Conservation (phyloP, 2,888 invertebrate genomes). For the Allophyes oxyacanthae region DNA sequence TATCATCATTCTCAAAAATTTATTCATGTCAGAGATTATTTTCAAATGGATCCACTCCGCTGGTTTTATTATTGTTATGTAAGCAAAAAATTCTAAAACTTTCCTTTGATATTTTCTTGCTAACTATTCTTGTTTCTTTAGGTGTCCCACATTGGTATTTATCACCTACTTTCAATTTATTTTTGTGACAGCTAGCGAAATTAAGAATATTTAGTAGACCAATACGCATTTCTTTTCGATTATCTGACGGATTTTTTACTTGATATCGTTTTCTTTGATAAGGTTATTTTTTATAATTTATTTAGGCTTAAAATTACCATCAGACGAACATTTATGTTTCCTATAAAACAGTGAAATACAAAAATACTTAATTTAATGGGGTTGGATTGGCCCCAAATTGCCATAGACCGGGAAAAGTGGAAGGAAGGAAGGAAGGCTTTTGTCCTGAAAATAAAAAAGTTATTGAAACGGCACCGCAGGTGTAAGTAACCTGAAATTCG, state of each 20-base stretch:
- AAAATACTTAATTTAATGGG: no score
- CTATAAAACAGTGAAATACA: no score
- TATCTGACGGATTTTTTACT: slow-evolving; percentile 17
- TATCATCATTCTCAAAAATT: slow-evolving; percentile 42
- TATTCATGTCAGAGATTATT: slow-evolving; percentile 52
- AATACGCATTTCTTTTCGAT: slow-evolving; percentile 15
- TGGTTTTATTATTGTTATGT: slow-evolving; percentile 58
- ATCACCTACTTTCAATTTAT: slow-evolving; percentile 35
- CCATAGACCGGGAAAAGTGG: no score
- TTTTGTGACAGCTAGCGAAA: slow-evolving; percentile 23
- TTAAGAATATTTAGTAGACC: slow-evolving; percentile 15
- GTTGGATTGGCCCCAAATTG: no score
- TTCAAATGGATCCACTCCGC: slow-evolving; percentile 54
- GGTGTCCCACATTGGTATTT: slow-evolving; percentile 41
- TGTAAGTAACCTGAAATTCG: no score
- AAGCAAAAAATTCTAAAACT: slow-evolving; percentile 50
- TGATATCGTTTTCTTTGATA: slow-evolving; percentile 5
- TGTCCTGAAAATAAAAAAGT: no score
- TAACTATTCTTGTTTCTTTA: slow-evolving; percentile 29
- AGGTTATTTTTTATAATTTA: slow-evolving; percentile 1
- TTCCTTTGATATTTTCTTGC: slow-evolving; percentile 51
- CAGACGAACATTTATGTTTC: background rate
- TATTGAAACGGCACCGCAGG: no score
- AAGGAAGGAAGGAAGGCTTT: no score
- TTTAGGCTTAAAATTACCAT: background rate